Conservation (phyloP, 2,797 vertebrate genomes). For the Buphagus erythrorhynchus region DNA sequence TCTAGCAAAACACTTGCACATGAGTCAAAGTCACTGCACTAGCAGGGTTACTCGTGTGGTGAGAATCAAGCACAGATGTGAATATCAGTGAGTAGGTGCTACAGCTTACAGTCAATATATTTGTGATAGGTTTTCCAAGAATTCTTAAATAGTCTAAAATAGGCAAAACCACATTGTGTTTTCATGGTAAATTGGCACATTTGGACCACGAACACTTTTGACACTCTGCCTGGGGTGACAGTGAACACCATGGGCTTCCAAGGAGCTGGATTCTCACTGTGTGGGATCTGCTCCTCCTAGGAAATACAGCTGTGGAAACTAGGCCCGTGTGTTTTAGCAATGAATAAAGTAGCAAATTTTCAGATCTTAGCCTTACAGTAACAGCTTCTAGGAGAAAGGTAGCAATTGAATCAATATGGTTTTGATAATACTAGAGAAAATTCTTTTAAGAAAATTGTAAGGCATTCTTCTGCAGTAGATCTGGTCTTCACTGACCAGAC, state of each 20-base stretch:
- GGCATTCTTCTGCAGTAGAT: conserved; percentile 56
- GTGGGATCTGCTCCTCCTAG: neutral
- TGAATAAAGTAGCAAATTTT: neutral
- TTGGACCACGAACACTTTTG: neutral
- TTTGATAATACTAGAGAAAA: conserved; percentile 49
- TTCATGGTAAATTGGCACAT: conserved; percentile 15
- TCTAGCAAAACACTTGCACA: conserved; percentile 52
- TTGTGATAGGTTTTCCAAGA: neutral
- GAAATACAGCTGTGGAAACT: neutral
- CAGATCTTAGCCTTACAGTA: conserved; percentile 45
- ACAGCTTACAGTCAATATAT: conserved; percentile 8
- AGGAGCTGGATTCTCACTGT: neutral
- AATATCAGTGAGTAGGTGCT: conserved; percentile 35
- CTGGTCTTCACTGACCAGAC: neutral
- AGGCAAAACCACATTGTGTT: conserved; percentile 23
- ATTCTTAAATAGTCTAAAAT: neutral
- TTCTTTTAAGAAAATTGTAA: conserved; percentile 66
- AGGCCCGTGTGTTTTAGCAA: neutral
- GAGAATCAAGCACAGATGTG: conserved; percentile 38
- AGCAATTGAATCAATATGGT: conserved; percentile 36
- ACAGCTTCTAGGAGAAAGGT: conserved; percentile 44
- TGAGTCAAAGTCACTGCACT: conserved; percentile 19
- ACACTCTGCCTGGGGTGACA: neutral
- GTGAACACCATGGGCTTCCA: neutral
- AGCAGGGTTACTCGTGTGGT: neutral